Evolutionary conservation across 2,797 vertebrate genomes (phyloP).

Genomic region (Hyperoplus immaculatus): DNA sequence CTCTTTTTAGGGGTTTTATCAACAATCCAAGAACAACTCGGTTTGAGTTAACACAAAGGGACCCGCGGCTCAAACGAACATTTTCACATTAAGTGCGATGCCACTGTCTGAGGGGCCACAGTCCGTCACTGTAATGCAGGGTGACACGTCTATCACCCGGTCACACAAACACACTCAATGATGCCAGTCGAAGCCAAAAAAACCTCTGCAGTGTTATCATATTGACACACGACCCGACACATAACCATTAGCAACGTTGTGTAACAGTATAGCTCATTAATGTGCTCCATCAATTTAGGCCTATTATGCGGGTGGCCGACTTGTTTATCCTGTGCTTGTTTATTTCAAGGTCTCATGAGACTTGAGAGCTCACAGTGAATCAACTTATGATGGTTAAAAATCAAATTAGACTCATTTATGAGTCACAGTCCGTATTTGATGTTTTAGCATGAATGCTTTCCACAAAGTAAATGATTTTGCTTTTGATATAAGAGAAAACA

Average conservation of each 20-base stretch:
- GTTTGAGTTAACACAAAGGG: conserved; percentile 64
- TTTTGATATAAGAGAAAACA: not conserved
- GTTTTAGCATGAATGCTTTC: conserved; percentile 8
- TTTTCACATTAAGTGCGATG: conserved; percentile 51
- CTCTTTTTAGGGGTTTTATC: no score
- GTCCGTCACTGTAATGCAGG: conserved; percentile 67
- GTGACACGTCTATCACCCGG: conserved; percentile 60
- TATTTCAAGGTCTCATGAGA: conserved; percentile 48
- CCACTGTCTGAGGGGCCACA: conserved; percentile 57
- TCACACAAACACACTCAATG: conserved; percentile 30
- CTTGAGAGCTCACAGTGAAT: conserved; percentile 39
- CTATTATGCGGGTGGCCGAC: conserved; percentile 55
- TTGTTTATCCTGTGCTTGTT: conserved; percentile 63
- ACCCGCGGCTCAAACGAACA: conserved; percentile 67
- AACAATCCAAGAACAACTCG: conserved; percentile 56
- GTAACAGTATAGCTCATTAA: conserved; percentile 62
- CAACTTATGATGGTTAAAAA: conserved; percentile 53
- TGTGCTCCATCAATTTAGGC: conserved; percentile 55
- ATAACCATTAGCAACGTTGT: conserved; percentile 61
- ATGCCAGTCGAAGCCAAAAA: conserved; percentile 28
- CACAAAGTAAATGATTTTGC: not conserved
- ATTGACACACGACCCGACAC: conserved; percentile 50
- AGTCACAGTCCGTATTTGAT: conserved; percentile 9
- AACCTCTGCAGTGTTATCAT: conserved; percentile 34
- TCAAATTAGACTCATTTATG: conserved; percentile 36